Base-by-base conservation (phyloP, 2,113 vertebrate species). In the Enhydra lutris region DNA sequence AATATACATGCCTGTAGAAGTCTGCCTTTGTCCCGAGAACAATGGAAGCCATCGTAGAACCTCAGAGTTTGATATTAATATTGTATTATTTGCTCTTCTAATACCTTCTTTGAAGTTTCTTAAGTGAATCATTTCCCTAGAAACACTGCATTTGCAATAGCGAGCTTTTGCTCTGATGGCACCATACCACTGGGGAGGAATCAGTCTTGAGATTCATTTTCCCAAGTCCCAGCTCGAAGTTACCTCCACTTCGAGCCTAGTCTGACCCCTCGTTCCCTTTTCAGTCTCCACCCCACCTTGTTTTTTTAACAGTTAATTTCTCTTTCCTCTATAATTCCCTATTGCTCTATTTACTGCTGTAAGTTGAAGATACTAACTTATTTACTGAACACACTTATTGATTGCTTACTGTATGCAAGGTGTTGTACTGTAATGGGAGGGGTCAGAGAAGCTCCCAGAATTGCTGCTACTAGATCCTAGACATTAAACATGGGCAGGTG, bases 11-110 rank as follows among this genome's bases (percentile, higher is more conserved):
- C 76, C 76, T 88, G n/a, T 65, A 78, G 31, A 85, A 88, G 14
- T 57, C 45, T 52, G 61, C 92, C 69, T 97, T 96, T 96, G 95
- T 96, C n/a, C 39, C 82, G 10, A 45, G 63, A 89, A 96, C 73
- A 95, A 76, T 80, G 82, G 94, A 94, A 96, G 74, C 36, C 36
- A 4, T 24, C 11, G 23, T 50, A 39, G 73, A 71, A 67, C 2
- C 20, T 82, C 36, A 18, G 74, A 79, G 39, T 84, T 92, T 85
- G 84, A 52, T 88, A 81, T 71, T 97, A 96, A 96, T 89, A 81
- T 63, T 17, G 1, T 74, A 12, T 92, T 92, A 10, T 94, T 96
- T 94, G 42, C 57, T 74, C 45, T 21, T 21, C 24, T 34, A 15
- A 71, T 29, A n/a, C 47, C 12, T 79, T 47, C 79, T 80, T 4